Evolutionary conservation across 2,797 vertebrate species (phyloP), one percentile per base, ranked within the genome.

Genomic region (Ptychobarbus kaznakovi): DNA sequence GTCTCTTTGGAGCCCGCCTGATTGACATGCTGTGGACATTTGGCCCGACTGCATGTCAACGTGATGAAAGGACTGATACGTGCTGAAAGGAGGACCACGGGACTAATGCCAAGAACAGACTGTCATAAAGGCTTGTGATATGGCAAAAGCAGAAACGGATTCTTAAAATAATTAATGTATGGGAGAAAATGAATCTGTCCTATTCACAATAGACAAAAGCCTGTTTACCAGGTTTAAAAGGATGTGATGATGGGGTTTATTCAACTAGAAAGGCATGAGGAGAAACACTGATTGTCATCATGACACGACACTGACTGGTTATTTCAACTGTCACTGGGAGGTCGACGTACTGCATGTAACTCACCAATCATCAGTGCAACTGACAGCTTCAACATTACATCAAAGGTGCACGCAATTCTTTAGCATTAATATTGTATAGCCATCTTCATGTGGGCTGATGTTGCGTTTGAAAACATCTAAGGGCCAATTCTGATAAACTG

Each of bases 21-120:
- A 90, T 87, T 88, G 88, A 89, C 87, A 89, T 89, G 81, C 87
- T 85, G 69, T 44, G 77, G 87, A 89, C 88, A 88, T 86, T 86
- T 89, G 83, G 88, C 85, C 80, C 82, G 80, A 83, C 82, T 90
- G 89, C 75, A 73, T 87, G 88, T 86, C 88, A 89, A 79, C 20
- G 79, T 85, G 85, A 87, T 81, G 77, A 85, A 88, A 86, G 78
- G 82, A 80, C 83, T 88, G 86, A 86, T 89, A 85, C 56, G 46
- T 25, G 68, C 56, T 85, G 83, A 79, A 86, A 88, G 38, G 63
- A 86, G 73, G 78, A 28, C 83, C 51, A 8, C 63, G 1, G 49
- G 58, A 86, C 79, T 83, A 84, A 81, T 58, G 46, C 86, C 75
- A 63, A 28, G 73, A 74, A 84, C 74, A 42, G 49, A 63, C 73